These are phyloP conservation scores for Bubalus kerabau DNA, from an alignment of 2,113 vertebrate genomes.

Conservation along the genomic window DNA sequence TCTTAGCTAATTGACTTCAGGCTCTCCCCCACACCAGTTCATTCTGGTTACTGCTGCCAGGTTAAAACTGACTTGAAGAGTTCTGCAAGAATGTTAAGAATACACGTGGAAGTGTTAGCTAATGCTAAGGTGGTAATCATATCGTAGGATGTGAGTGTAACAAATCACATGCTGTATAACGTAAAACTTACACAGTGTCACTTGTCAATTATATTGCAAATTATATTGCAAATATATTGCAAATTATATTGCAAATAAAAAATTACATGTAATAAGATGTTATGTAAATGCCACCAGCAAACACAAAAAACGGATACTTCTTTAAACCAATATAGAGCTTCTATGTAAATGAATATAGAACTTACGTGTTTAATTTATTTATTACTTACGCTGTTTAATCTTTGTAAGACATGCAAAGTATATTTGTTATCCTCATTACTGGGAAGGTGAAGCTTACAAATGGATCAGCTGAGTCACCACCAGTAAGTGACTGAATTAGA, in stretches of 20 bases:
- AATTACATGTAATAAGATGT: neutral
- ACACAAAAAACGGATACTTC: neutral
- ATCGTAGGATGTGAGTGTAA: neutral
- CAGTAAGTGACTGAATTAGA: neutral
- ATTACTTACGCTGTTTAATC: neutral
- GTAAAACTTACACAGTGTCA: neutral
- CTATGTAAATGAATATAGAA: neutral
- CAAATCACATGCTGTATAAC: rapidly evolving
- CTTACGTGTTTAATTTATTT: neutral
- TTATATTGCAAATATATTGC: neutral
- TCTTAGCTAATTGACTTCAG: neutral
- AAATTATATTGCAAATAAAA: neutral
- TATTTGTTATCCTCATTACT: neutral
- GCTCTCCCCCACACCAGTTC: neutral
- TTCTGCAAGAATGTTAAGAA: neutral
- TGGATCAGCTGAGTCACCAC: neutral
- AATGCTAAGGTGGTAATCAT: neutral
- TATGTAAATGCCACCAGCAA: neutral
- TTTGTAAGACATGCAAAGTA: neutral
- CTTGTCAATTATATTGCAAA: neutral
- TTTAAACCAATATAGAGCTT: neutral
- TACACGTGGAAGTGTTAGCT: neutral
- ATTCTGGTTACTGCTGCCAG: neutral
- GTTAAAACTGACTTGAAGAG: neutral
- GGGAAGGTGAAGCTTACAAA: neutral